Conservation (phyloP, 2,797 vertebrate genomes). For the Euphonia xanthogaster region DNA sequence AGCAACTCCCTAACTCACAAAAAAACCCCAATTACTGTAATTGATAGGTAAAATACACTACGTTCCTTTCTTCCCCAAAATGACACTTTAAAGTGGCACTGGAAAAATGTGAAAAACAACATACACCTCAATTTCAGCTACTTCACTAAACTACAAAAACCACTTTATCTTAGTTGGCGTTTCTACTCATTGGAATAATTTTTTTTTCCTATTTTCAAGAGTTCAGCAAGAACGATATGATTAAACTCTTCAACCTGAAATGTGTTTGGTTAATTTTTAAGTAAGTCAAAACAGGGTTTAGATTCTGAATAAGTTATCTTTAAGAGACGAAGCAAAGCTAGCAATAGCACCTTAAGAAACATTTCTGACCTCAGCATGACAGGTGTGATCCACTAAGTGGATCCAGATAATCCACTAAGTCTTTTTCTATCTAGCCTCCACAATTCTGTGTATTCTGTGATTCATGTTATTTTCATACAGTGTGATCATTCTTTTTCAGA, state of each 20-base stretch:
- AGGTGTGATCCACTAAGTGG: background rate
- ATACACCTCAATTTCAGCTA: background rate
- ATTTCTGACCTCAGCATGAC: background rate
- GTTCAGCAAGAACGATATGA: background rate
- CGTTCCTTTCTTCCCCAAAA: background rate
- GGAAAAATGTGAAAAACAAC: background rate
- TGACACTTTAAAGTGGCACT: background rate
- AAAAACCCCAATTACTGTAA: accelerated
- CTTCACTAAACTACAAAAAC: background rate
- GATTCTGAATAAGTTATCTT: background rate
- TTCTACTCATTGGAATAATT: background rate
- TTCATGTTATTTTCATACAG: background rate
- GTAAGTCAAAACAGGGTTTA: background rate
- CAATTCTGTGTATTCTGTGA: background rate
- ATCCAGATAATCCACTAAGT: background rate
- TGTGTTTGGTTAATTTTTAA: background rate
- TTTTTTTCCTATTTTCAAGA: background rate
- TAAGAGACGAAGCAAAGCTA: background rate
- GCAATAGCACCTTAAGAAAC: background rate
- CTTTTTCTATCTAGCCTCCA: background rate
- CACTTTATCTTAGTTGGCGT: background rate
- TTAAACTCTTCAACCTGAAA: background rate
- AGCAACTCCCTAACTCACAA: background rate
- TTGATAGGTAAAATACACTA: background rate
- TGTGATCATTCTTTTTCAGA: background rate